Evolutionary conservation across 92 coral and sea anemone species (phyloP), one percentile per base, ranked within the genome.

Genomic region (Actinernus sp.): DNA sequence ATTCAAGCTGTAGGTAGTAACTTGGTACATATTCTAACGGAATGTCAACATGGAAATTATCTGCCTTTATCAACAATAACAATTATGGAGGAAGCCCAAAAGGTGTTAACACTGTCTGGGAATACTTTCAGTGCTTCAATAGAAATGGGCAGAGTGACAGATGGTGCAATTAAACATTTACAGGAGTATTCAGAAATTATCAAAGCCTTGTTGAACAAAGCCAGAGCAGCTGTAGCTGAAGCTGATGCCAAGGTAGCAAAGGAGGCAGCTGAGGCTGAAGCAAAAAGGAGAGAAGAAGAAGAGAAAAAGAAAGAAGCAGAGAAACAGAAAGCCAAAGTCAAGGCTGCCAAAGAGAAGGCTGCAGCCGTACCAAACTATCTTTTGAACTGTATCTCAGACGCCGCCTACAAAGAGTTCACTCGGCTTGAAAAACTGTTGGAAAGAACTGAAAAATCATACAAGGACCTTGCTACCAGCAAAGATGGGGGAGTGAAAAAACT

Each of bases 341-440:
- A 8, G n/a, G 21, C 26, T 5, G 55, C 33, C n/a, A 17, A 62
- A 25, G 65, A 33, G 16, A 17, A 55, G 28, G 79, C 73, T 26
- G 6, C 81, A 28, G 61, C 29, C 23, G 66, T 79, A 0, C 84
- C 88, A 14, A 58, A 76, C 39, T 61, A 81, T 65, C 68, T 83
- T 44, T 45, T 74, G 33, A 65, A 67, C 3, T 56, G 84, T 39
- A 86, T 91, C 50, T 91, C 99, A 47, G 92, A 59, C 10, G 48
- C 40, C 3, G 88, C 99, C 19, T 85, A 86, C 54, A 68, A 58
- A 20, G 95, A 91, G 47, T 95, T 87, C 58, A 72, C 82, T 10
- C 61, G 76, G 62, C 58, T 87, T 26, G 95, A 84, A 39, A 79
- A 58, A 43, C 74, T 79, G 48, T 68, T 87, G 14, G 83, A 65